Evolutionary conservation across 2,888 invertebrate species (phyloP), one percentile per base, ranked within the genome.

Genomic region (Beris morrisii): DNA sequence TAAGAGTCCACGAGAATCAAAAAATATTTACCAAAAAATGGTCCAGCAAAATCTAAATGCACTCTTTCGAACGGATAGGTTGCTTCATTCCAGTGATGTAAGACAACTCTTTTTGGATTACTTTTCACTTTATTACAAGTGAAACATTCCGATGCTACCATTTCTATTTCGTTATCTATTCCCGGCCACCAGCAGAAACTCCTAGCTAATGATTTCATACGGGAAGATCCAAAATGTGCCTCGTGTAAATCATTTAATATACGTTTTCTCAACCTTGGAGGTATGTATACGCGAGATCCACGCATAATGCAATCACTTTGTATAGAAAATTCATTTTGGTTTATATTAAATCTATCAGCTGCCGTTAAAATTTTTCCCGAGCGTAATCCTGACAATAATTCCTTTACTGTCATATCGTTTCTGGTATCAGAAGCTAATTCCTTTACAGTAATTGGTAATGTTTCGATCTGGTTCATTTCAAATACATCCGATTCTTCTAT

Each of bases 101-200:
- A 9, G 2, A 48, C 30, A 32, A 32, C 32, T 7, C 7, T 32
- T 32, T 4, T 32, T 5, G 32, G 32, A 7, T 32, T 32, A 5
- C 5, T 7, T 7, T 32, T 32, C 4, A 63, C 48, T 30, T 13
- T 50, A 45, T 67, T 45, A 52, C 69, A 71, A n/a, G 54, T 31
- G 12, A 43, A 13, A 50, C 70, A 71, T n/a, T 66, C 32, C 15
- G 67, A 64, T 1, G 73, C 68, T 4, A 66, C 48, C 4, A 69
- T 63, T 65, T 73, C 72, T 7, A 73, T 72, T n/a, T 75, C 73
- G 11, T 43, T 31, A 44, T 70, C 67, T 9, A 73, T 69, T 22
- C 68, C 70, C 7, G 72, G 73, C 68, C 73, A 74, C 66, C 72
- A 74, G 54, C 72, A 68, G 12, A 72, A 65, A 65, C 70, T 66